Evolutionary conservation across 2,888 invertebrate genomes (phyloP).

Genomic region (Erebia palarica): DNA sequence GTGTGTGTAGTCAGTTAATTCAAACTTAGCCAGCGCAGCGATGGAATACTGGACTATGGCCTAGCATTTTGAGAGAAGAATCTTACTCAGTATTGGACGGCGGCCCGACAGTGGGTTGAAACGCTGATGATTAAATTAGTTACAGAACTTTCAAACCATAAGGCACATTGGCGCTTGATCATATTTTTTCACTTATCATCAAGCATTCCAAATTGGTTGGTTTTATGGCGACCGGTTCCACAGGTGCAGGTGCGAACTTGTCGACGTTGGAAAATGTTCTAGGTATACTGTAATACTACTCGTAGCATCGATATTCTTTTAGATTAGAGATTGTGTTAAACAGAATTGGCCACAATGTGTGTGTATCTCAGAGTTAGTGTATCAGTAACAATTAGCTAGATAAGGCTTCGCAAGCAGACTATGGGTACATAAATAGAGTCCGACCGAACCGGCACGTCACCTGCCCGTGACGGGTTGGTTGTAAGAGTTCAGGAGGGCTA

Average conservation of each 20-base stretch:
- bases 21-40: no score
- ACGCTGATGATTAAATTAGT: background rate
- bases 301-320: background rate
- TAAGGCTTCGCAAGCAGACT: slow-evolving; percentile 35
- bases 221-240: slow-evolving; percentile 40
- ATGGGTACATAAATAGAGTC: slow-evolving; percentile 35
- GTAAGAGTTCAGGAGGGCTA: slow-evolving; percentile 26
- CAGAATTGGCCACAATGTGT: no score
- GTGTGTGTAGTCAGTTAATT: no score
- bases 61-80: no score
- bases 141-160: background rate
- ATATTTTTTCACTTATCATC: slow-evolving; percentile 16
- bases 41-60: no score
- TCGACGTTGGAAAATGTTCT: slow-evolving; percentile 1
- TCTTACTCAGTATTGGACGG: no score
- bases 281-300: slow-evolving; percentile 5
- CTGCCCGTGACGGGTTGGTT: slow-evolving; percentile 12
- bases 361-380: background rate
- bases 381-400: slow-evolving; percentile 24
- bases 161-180: background rate
- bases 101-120: no score
- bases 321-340: no score
- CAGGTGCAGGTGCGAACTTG: slow-evolving; percentile 39
- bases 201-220: slow-evolving; percentile 36
- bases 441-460: slow-evolving; percentile 15